Base-by-base conservation (phyloP, 1,140 invertebrate species). In the Trachymyrmex cornetzi region DNA sequence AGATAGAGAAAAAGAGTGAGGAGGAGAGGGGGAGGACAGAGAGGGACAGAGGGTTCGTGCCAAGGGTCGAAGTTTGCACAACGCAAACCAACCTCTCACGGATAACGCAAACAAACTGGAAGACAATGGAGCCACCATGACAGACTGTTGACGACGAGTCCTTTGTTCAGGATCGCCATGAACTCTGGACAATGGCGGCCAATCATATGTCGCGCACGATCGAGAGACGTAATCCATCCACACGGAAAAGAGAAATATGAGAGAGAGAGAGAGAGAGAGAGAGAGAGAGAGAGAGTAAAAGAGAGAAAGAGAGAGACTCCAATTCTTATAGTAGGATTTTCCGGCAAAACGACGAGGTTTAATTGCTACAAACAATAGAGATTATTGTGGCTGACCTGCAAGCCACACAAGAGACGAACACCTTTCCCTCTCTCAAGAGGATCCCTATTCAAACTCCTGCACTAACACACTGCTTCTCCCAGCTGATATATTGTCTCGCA, bases 301-400 rank as follows among this genome's bases (percentile, higher is more conserved):
- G 38, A 22, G 16, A 7, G 61, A 30, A 27, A 66, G 30, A 16
- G 50, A 57, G 50, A 48, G n/a, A 12, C 12, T 74, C 24, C 53
- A 66, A 71, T 66, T 79, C 81, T 80, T 48, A 87, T 71, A 71
- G 61, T 59, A 75, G 61, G 75, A 88, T 48, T 16, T 38, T 30
- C 30, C 59, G 27, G 12, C 16, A 53, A 44, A 24, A 59, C 55
- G 11, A 38, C 48, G 86, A 88, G 71, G 82, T 77, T 90, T 90
- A 90, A 91, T 91, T 90, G 89, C 77, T 48, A 74, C 77, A 90
- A 90, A 90, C 89, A 91, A 91, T 91, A 38, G 77, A 61, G 71
- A 91, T 91, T 91, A 91, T 91, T 91, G 89, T 88, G 55, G 53
- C 59, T 30, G 69, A 38, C 11, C 14, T n/a, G 14, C 22, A 77